These are phyloP conservation scores for Aphodius sticticus DNA, from an alignment of 2,888 invertebrate genomes.

Conservation along the genomic window DNA sequence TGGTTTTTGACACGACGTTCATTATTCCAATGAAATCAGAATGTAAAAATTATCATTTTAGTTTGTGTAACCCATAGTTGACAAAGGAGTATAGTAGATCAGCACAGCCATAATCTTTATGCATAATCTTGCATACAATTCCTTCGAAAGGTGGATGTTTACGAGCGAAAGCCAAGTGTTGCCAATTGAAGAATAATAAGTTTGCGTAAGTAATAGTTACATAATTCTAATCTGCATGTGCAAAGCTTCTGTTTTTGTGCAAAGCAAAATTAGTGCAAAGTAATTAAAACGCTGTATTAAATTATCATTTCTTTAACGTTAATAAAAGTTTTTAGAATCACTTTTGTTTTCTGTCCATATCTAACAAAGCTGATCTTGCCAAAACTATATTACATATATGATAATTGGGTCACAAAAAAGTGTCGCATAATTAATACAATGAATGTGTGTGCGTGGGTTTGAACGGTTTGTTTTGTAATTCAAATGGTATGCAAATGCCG, in stretches of 20 bases:
- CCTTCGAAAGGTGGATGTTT: background rate
- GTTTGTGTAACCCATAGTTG: background rate
- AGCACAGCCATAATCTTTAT: background rate
- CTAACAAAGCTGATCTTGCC: background rate
- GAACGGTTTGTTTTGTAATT: conserved; percentile 22
- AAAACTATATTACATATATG: background rate
- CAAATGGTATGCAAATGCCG: conserved; percentile 23
- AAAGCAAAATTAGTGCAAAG: no score
- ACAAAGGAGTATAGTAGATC: background rate
- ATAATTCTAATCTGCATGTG: background rate
- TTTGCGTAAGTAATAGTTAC: background rate
- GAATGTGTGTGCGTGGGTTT: conserved; percentile 21
- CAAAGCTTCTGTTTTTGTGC: no score
- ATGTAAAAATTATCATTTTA: background rate
- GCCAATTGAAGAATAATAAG: conserved; percentile 4
- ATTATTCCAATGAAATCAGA: no score
- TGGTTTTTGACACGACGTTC: no score
- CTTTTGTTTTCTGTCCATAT: no score
- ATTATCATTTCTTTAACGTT: no score
- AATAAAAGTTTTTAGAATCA: no score
- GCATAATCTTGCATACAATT: background rate
- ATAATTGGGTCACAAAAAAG: background rate
- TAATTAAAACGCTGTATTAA: no score
- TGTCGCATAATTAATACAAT: conserved; percentile 7
- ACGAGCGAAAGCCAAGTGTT: background rate